Conservation (phyloP, 2,888 invertebrate genomes). For the Erynnis tages region DNA sequence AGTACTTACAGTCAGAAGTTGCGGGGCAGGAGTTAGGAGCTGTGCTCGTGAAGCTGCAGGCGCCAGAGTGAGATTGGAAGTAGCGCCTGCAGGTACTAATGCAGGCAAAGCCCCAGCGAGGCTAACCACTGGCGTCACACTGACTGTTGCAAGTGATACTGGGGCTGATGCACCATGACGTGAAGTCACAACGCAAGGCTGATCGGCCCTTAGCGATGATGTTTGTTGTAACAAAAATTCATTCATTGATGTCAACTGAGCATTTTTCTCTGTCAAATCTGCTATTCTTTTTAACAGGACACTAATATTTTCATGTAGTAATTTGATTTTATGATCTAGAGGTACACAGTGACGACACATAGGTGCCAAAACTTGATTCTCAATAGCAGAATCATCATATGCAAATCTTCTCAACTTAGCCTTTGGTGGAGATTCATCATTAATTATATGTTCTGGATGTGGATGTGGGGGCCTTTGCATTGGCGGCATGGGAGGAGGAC, state of each 20-base stretch:
- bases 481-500: conserved; percentile 47
- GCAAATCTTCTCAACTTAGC: conserved; percentile 64
- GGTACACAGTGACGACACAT: conserved; percentile 65
- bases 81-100: conserved; percentile 65
- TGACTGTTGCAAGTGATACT: conserved; percentile 73
- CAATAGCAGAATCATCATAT: conserved; percentile 58
- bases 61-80: conserved; percentile 64
- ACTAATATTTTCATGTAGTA: conserved; percentile 74
- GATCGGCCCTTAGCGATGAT: conserved; percentile 64
- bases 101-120: conserved; percentile 68
- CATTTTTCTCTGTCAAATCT: conserved; percentile 72
- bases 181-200: conserved; percentile 74
- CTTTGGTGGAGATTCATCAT: conserved; percentile 70
- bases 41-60: conserved; percentile 73
- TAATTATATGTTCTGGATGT: conserved; percentile 54
- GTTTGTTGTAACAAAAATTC: conserved; percentile 73
- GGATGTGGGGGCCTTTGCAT: conserved; percentile 49
- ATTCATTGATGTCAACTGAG: conserved; percentile 73
- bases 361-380: conserved; percentile 55
- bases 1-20: conserved; percentile 72
- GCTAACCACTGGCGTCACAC: conserved; percentile 75
- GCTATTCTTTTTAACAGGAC: conserved; percentile 70
- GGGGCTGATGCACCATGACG: conserved; percentile 73
- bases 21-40: conserved; percentile 70
- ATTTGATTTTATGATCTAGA: conserved; percentile 66